Percentiles rank a stretch among this genome's conserved stretches.
Conservation (phyloP, 2,113 vertebrate genomes). For the Lagopus leucura region DNA sequence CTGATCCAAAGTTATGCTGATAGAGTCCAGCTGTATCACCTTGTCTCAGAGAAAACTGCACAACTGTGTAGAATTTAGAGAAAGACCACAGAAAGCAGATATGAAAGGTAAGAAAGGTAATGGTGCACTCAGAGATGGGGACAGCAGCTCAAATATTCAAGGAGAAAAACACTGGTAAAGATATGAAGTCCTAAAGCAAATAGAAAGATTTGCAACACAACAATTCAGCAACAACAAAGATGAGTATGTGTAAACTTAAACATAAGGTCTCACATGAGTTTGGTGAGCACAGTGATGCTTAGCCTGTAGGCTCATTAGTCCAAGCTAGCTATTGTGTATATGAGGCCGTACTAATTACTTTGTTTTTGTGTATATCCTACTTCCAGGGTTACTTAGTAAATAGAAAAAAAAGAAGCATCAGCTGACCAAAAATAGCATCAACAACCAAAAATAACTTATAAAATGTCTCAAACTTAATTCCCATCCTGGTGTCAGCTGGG, state of each 20-base stretch:
- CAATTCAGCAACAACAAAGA: neutral
- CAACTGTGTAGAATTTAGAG: neutral
- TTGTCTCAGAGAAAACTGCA: rapidly evolving
- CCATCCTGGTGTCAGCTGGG: neutral
- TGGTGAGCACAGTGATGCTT: neutral
- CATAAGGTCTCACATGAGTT: neutral
- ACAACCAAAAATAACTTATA: neutral
- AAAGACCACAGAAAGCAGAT: neutral
- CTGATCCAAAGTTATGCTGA: neutral
- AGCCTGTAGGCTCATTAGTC: neutral
- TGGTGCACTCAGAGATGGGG: neutral
- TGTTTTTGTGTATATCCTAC: neutral
- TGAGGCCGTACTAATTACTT: neutral
- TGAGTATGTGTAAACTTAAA: neutral
- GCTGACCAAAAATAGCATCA: neutral
- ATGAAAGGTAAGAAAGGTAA: neutral
- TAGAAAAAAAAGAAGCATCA: neutral
- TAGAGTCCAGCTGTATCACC: neutral
- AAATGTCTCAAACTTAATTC: neutral
- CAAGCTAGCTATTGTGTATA: neutral
- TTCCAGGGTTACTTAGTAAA: neutral
- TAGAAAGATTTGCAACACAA: neutral
- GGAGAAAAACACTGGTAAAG: neutral
- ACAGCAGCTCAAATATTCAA: neutral
- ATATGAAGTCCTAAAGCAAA: neutral